Evolutionary conservation across 2,113 vertebrate species (phyloP).

Genomic region (Clarias gariepinus): DNA sequence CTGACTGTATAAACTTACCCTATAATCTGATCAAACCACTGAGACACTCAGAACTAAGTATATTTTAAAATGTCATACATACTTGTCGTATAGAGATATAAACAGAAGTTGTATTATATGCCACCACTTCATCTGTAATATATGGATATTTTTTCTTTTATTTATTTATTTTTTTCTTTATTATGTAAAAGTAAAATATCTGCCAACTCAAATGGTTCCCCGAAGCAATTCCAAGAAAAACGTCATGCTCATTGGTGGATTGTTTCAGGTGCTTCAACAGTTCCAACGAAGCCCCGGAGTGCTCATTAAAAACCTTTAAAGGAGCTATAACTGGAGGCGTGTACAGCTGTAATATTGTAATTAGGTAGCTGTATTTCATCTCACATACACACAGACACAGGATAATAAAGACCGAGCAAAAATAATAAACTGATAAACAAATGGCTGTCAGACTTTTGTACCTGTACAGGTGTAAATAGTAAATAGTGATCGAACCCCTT

Average conservation of each 20-base stretch:
- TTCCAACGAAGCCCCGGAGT: slow-evolving; percentile 29
- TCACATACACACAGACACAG: neutral
- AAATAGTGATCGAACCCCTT: neutral
- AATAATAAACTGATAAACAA: neutral
- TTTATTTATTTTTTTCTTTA: neutral
- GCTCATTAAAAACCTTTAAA: slow-evolving; percentile 43
- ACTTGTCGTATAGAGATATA: neutral
- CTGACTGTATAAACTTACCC: too few species aligned
- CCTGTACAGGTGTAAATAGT: neutral
- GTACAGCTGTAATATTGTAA: slow-evolving; percentile 34
- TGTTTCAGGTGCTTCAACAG: slow-evolving; percentile 33
- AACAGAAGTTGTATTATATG: neutral
- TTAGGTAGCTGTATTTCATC: slow-evolving; percentile 7
- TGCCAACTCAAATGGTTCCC: neutral
- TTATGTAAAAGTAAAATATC: slow-evolving; percentile 29
- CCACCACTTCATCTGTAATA: neutral
- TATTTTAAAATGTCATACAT: neutral
- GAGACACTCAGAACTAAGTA: too few species aligned
- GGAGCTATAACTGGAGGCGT: slow-evolving; percentile 22
- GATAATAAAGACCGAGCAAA: neutral
- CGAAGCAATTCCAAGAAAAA: neutral
- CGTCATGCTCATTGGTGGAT: neutral
- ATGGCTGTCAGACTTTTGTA: neutral
- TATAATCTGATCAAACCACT: too few species aligned
- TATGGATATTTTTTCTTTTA: neutral